Conservation (phyloP, 2,888 invertebrate genomes). For the Eristalis tenax region DNA sequence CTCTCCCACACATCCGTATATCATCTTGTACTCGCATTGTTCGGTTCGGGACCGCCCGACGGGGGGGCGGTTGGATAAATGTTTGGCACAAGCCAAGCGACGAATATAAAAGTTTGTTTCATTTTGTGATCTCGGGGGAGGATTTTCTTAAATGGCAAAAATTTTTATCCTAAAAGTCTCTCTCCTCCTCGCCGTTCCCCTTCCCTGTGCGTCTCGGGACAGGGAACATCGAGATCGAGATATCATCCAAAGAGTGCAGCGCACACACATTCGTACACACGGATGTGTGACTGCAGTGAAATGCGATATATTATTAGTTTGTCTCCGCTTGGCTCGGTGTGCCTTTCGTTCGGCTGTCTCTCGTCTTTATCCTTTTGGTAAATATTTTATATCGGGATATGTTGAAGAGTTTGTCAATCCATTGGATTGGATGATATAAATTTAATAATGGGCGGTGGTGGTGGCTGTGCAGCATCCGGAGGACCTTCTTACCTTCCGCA, state of each 20-base stretch:
- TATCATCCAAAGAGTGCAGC: neutral
- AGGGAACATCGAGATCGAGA: neutral
- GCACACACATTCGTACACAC: neutral
- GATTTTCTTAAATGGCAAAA: constrained; percentile 71
- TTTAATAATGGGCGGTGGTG: constrained; percentile 49
- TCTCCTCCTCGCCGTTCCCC: neutral
- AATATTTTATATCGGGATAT: constrained; percentile 71
- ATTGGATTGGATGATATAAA: constrained; percentile 69
- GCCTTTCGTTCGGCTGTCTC: no score
- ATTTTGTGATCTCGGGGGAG: constrained; percentile 69
- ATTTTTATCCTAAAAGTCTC: constrained; percentile 63
- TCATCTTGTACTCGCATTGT: constrained; percentile 30
- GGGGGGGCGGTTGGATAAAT: neutral
- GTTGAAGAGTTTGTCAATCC: constrained; percentile 71
- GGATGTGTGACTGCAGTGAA: constrained; percentile 35
- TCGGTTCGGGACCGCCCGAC: neutral
- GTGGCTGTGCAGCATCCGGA: neutral
- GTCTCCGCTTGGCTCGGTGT: constrained; percentile 25
- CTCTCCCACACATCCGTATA: constrained; percentile 23
- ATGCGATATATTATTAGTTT: constrained; percentile 72
- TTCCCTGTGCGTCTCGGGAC: neutral
- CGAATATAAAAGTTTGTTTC: constrained; percentile 70
- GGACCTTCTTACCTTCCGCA: constrained; percentile 45
- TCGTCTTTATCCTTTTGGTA: constrained; percentile 55
- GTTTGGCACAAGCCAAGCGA: constrained; percentile 20